These are phyloP conservation scores for Sympetrum striolatum DNA, from an alignment of 2,888 invertebrate genomes.

Conservation along the genomic window DNA sequence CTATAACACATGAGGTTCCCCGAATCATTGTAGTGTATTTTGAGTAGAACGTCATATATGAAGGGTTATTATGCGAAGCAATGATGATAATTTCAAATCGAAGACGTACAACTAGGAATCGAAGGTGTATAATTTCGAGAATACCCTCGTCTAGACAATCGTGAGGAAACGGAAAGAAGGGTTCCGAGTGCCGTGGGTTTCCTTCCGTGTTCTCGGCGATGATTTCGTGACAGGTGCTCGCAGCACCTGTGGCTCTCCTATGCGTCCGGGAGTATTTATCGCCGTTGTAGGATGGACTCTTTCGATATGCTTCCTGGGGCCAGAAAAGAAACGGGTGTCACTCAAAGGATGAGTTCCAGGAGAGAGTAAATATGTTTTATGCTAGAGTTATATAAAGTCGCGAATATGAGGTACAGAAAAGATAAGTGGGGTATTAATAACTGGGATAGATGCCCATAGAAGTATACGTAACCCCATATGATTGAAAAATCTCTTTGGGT, in stretches of 20 bases:
- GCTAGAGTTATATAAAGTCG: neutral
- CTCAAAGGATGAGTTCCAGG: neutral
- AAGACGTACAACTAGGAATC: too few species aligned
- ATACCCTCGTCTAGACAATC: too few species aligned
- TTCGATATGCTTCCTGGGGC: neutral
- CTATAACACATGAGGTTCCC: too few species aligned
- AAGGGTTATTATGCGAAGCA: too few species aligned
- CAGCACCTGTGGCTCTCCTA: neutral
- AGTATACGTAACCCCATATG: neutral
- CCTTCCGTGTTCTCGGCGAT: slow-evolving; percentile 1
- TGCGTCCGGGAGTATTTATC: neutral
- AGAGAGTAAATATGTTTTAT: neutral
- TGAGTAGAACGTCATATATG: too few species aligned
- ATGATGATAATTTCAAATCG: too few species aligned
- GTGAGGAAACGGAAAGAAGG: neutral
- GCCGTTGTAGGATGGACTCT: neutral
- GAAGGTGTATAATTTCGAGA: too few species aligned
- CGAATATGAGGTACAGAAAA: slow-evolving; percentile 11
- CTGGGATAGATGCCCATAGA: neutral
- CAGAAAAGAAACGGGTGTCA: neutral
- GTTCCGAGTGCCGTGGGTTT: neutral
- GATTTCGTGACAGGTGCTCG: slow-evolving; percentile 1
- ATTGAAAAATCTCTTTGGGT: neutral
- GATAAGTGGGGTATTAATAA: slow-evolving; percentile 26
- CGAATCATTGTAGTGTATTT: too few species aligned